Conservation (phyloP, 2,797 vertebrate species). For the Urosaurus nigricauda region DNA sequence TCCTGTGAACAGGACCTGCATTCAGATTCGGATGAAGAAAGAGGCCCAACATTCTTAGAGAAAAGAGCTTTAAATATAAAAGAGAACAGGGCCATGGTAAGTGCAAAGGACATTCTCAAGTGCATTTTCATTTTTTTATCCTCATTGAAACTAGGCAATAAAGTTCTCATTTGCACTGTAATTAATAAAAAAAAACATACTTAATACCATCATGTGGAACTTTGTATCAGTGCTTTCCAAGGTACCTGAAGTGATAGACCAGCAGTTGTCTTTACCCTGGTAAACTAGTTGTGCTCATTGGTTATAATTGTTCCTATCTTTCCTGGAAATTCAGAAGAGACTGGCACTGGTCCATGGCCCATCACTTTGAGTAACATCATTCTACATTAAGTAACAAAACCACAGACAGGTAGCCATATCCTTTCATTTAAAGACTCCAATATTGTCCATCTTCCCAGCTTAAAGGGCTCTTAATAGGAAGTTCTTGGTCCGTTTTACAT, state of each 20-base stretch:
- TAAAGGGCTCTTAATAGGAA: background rate
- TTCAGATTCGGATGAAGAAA: constrained; percentile 78
- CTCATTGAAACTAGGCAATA: background rate
- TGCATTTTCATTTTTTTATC: rapidly evolving
- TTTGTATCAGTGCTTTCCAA: background rate
- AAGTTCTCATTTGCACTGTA: too few species aligned
- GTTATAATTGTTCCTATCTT: too few species aligned
- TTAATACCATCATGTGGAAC: constrained; percentile 19
- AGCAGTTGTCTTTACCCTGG: too few species aligned
- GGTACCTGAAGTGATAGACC: too few species aligned
- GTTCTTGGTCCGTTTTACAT: too few species aligned
- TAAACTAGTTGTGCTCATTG: too few species aligned
- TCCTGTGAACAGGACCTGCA: constrained; percentile 62
- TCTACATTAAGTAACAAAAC: background rate
- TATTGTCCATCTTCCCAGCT: background rate
- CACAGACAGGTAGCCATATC: constrained; percentile 36
- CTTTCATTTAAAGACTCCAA: background rate
- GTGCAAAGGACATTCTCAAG: constrained; percentile 6
- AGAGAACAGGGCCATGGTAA: constrained; percentile 98
- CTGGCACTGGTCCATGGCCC: too few species aligned
- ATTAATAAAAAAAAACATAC: background rate
- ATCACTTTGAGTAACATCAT: background rate
- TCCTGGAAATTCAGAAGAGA: too few species aligned
- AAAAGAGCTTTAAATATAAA: constrained; percentile 97
- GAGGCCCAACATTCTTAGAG: constrained; percentile 84